Conservation (phyloP, 2,888 invertebrate species). For the Dolomedes plantarius region DNA sequence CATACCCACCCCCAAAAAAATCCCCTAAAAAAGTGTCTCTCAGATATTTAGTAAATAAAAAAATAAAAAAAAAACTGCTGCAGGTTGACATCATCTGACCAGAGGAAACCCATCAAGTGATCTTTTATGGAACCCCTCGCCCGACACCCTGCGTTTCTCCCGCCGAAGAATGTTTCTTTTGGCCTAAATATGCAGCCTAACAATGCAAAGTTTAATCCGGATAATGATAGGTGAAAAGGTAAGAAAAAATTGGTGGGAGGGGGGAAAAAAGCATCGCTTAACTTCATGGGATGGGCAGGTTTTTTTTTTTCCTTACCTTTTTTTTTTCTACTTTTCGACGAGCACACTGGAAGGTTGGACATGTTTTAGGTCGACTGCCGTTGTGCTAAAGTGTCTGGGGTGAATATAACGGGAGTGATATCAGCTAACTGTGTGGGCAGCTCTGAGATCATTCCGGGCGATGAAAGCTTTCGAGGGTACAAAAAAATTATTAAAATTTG, state of each 20-base stretch:
- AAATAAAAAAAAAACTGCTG: background rate
- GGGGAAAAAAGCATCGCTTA: too few relatives aligned
- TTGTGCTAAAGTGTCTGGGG: background rate
- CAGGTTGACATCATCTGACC: slow-evolving; percentile 41
- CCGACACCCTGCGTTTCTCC: background rate
- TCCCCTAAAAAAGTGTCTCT: background rate
- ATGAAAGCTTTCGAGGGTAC: background rate
- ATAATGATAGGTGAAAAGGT: slow-evolving; percentile 28
- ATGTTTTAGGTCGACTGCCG: background rate
- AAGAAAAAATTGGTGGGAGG: slow-evolving; percentile 8
- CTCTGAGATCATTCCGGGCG: background rate
- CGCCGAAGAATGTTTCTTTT: slow-evolving; percentile 23
- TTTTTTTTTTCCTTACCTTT: background rate
- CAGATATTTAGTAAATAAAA: background rate
- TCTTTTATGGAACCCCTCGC: background rate
- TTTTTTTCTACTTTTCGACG: background rate
- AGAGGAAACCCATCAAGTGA: slow-evolving; percentile 15
- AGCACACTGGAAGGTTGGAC: background rate
- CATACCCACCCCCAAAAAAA: background rate
- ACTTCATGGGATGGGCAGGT: slow-evolving; percentile 13
- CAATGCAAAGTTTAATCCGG: slow-evolving; percentile 44
- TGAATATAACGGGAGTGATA: background rate
- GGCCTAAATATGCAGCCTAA: slow-evolving; percentile 48
- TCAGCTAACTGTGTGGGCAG: background rate
- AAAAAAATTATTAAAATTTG: too few relatives aligned